Base-by-base conservation (phyloP, 2,113 vertebrate species). In the Clinocottus analis region DNA sequence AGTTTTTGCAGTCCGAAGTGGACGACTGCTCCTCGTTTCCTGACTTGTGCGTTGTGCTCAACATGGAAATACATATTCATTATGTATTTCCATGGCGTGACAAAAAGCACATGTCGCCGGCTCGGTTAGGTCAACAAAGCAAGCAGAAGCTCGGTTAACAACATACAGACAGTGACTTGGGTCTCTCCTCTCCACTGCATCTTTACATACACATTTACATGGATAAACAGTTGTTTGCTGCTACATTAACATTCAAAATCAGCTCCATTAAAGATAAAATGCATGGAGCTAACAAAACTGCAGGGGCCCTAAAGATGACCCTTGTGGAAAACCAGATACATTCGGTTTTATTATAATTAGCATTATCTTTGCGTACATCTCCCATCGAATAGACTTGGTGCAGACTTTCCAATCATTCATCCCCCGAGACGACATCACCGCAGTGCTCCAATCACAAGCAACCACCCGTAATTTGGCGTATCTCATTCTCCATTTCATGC, bases 401-500 rank as follows among this genome's bases (percentile, higher is more conserved):
- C 23, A 33, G 63, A 51, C 25, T 3, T 39, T 43, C 10, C 19
- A 4, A 67, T 60, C 35, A 68, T 51, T 63, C n/a, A 53, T 25
- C 68, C 43, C 29, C 29, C 64, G 41, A 69, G 53, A 67, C 55
- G 49, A 64, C 41, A 55, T 65, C 65, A 14, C 37, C n/a, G 47
- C 67, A 17, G 19, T 79, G 37, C 68, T 75, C 65, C 17, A 70
- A 77, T 72, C 58, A 45, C 60, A 79, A 29, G 21, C 14, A 51
- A n/a, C 21, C 33, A 60, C 21, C 47, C 35, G 12, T 71, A 58
- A 73, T 23, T 5, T 10, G 13, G 59, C 68, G 53, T 60, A 55
- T 37, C 25, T 62, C 58, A 61, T 33, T 73, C 61, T 74, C 45
- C 25, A 27, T 78, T 75, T 77, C 59, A 83, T 76, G 67, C 76